These are phyloP conservation scores for Butorides virescens DNA, from an alignment of 2,113 vertebrate genomes.

Conservation along the genomic window DNA sequence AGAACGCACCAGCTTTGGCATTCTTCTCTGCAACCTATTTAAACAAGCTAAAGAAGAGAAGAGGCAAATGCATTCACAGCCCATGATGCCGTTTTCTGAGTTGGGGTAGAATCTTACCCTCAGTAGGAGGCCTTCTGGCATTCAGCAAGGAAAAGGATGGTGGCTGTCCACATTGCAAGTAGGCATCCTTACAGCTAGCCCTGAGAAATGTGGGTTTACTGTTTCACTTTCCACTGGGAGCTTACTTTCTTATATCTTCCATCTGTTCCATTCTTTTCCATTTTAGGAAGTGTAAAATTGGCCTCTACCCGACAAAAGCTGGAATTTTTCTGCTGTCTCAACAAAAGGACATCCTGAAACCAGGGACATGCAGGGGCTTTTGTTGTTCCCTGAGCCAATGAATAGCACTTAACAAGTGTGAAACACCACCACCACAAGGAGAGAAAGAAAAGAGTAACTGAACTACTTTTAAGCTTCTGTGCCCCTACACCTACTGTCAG, in stretches of 20 bases:
- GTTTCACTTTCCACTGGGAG: background rate
- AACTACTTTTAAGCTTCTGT: background rate
- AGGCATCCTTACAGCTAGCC: background rate
- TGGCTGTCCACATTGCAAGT: background rate
- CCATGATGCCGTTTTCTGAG: background rate
- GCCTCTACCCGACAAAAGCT: background rate
- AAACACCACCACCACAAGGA: background rate
- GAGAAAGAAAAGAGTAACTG: background rate
- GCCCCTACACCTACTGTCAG: background rate
- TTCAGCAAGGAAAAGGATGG: background rate
- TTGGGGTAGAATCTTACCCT: background rate
- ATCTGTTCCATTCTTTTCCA: background rate
- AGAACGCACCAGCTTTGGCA: background rate
- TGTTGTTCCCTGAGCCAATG: background rate
- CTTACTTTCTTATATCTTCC: background rate
- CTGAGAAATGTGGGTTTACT: background rate
- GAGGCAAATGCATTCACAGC: background rate
- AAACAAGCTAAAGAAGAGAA: background rate
- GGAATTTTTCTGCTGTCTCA: background rate
- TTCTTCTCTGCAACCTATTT: background rate
- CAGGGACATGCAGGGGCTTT: background rate
- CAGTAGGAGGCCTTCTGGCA: background rate
- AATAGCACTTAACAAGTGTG: background rate
- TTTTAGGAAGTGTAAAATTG: background rate
- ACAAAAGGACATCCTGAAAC: background rate